Percentiles rank a stretch among this genome's conserved stretches.
Conservation (phyloP, 37 sponge, comb jelly and placozoan species). For the Beroe ovata region DNA sequence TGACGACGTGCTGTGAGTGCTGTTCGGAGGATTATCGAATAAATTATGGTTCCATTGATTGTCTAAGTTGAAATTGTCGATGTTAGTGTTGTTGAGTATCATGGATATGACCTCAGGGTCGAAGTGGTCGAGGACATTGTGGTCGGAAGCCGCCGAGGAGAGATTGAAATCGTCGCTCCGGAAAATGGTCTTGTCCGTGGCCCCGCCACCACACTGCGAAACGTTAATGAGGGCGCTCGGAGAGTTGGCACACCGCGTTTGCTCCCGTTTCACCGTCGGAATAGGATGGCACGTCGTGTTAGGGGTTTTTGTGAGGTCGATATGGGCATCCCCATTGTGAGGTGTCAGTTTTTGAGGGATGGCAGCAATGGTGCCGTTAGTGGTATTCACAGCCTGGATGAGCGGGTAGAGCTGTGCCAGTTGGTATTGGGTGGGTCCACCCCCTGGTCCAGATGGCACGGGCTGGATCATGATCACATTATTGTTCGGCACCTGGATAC, state of each 20-base stretch:
- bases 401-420: slow-evolving; percentile 55
- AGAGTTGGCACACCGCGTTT: slow-evolving; percentile 4
- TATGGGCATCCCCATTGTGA: not conserved
- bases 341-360: slow-evolving; percentile 56
- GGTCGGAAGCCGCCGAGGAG: slow-evolving; percentile 30
- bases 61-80: slow-evolving; percentile 58
- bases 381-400: slow-evolving; percentile 39
- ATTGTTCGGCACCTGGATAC: slow-evolving; percentile 40
- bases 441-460: slow-evolving; percentile 7
- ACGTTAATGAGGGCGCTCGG: slow-evolving; percentile 33
- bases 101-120: slow-evolving; percentile 65
- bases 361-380: slow-evolving; percentile 45
- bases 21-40: slow-evolving; percentile 65
- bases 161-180: slow-evolving; percentile 7
- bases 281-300: slow-evolving; percentile 29
- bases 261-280: slow-evolving; percentile 59
- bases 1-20: slow-evolving; percentile 60
- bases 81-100: slow-evolving; percentile 67
- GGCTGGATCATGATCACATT: slow-evolving; percentile 66
- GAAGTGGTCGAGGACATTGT: slow-evolving; percentile 59
- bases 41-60: slow-evolving; percentile 50
- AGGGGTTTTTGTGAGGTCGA: slow-evolving; percentile 44
- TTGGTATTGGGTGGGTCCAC: slow-evolving; percentile 37
- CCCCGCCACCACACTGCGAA: slow-evolving; percentile 3
- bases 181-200: slow-evolving; percentile 21